Conservation (phyloP, 1,140 invertebrate genomes). For the Paraescarpia echinospica region DNA sequence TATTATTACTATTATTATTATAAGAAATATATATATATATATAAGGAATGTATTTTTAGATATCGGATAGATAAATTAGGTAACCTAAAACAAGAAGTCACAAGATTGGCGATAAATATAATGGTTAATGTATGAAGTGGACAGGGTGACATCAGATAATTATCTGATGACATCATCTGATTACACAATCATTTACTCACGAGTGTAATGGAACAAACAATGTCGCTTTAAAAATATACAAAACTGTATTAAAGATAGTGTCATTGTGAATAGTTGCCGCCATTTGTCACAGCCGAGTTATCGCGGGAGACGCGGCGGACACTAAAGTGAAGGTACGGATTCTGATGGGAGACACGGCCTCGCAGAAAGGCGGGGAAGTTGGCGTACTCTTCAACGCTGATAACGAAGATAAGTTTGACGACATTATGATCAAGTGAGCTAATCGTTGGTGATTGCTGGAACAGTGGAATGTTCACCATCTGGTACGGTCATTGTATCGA, state of each 20-base stretch:
- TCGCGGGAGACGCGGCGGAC: not conserved
- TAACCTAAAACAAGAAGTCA: too few species aligned
- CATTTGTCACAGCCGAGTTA: not conserved
- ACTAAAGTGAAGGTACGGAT: not conserved
- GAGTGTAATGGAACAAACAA: too few species aligned
- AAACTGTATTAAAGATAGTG: not conserved
- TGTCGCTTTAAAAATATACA: too few species aligned
- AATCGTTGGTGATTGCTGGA: not conserved
- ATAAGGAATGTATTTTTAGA: too few species aligned
- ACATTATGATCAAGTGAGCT: not conserved
- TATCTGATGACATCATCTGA: too few species aligned
- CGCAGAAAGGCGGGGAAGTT: not conserved
- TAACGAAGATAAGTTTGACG: not conserved
- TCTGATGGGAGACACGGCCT: not conserved
- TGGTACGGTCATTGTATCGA: not conserved
- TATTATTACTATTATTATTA: too few species aligned
- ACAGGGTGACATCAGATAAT: too few species aligned
- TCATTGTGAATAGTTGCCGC: not conserved
- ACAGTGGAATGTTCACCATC: not conserved
- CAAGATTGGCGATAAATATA: too few species aligned
- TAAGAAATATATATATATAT: too few species aligned
- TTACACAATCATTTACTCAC: too few species aligned
- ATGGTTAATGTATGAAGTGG: too few species aligned
- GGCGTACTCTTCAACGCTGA: not conserved
- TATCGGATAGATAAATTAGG: too few species aligned